Evolutionary conservation across 2,888 invertebrate genomes (phyloP).

Genomic region (Cotesia congregata): DNA sequence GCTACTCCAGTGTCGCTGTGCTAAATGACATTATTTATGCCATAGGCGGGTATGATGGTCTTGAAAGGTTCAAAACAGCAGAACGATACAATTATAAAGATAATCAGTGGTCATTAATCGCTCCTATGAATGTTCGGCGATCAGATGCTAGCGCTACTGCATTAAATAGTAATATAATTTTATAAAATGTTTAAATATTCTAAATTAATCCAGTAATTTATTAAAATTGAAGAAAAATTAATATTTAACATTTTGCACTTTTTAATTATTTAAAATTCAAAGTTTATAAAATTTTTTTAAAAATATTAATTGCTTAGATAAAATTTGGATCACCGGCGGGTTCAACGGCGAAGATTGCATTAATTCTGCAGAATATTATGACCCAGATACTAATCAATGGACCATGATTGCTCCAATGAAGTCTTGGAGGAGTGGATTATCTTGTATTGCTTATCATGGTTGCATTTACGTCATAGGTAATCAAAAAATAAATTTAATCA

Average conservation of each 20-base stretch:
- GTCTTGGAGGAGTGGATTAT: constrained; percentile 90
- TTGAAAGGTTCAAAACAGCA: constrained; percentile 87
- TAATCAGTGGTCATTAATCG: constrained; percentile 91
- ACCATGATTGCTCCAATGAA: constrained; percentile 86
- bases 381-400: constrained; percentile 86
- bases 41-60: constrained; percentile 91
- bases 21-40: constrained; percentile 85
- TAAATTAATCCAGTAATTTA: too few species aligned
- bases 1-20: constrained; percentile 89
- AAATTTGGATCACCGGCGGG: constrained; percentile 88
- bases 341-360: constrained; percentile 93
- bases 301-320: constrained; percentile 70
- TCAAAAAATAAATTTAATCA: not conserved
- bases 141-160: constrained; percentile 94
- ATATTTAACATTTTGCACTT: too few species aligned
- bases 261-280: not conserved
- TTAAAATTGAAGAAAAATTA: too few species aligned
- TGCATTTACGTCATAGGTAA: constrained; percentile 76
- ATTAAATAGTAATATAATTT: constrained; percentile 75
- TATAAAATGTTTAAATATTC: constrained; percentile 8
- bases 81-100: constrained; percentile 87
- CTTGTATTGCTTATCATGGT: constrained; percentile 88
- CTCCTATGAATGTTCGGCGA: constrained; percentile 89
- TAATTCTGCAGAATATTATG: constrained; percentile 87
- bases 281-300: not conserved